Evolutionary conservation across 2,888 invertebrate genomes (phyloP).

Genomic region (Meteorus colon): DNA sequence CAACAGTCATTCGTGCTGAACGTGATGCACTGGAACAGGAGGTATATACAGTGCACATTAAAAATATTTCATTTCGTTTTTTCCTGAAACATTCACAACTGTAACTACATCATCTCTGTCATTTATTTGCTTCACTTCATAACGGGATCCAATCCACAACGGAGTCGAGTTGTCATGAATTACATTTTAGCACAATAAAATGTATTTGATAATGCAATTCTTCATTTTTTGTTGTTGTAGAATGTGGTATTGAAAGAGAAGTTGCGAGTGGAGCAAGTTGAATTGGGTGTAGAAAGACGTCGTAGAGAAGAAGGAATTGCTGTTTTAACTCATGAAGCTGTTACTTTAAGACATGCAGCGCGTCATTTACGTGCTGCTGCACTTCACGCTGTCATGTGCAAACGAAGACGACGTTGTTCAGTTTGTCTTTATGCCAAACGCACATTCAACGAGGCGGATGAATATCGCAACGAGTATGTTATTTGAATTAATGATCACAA

Average conservation of each 20-base stretch:
- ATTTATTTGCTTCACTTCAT: not conserved
- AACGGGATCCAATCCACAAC: not conserved
- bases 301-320: slow-evolving; percentile 72
- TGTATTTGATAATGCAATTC: slow-evolving; percentile 7
- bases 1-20: slow-evolving; percentile 76
- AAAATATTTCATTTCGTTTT: slow-evolving; percentile 32
- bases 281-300: slow-evolving; percentile 74
- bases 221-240: slow-evolving; percentile 66
- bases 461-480: slow-evolving; percentile 74
- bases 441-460: slow-evolving; percentile 76
- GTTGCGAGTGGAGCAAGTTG: slow-evolving; percentile 75
- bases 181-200: not conserved
- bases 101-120: not conserved
- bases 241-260: slow-evolving; percentile 77
- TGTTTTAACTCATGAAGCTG: slow-evolving; percentile 73
- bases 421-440: slow-evolving; percentile 78
- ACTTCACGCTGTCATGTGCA: slow-evolving; percentile 68
- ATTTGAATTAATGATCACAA: slow-evolving; percentile 20
- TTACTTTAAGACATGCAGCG: slow-evolving; percentile 74
- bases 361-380: slow-evolving; percentile 72
- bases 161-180: not conserved
- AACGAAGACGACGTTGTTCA: slow-evolving; percentile 76
- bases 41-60: slow-evolving; percentile 66
- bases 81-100: not conserved
- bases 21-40: slow-evolving; percentile 77